Percentiles rank a stretch among this genome's conserved stretches.
phyloP scores from a whole-genome alignment of 2,797 vertebrate genomes.

The Helostoma temminkii region DNA sequence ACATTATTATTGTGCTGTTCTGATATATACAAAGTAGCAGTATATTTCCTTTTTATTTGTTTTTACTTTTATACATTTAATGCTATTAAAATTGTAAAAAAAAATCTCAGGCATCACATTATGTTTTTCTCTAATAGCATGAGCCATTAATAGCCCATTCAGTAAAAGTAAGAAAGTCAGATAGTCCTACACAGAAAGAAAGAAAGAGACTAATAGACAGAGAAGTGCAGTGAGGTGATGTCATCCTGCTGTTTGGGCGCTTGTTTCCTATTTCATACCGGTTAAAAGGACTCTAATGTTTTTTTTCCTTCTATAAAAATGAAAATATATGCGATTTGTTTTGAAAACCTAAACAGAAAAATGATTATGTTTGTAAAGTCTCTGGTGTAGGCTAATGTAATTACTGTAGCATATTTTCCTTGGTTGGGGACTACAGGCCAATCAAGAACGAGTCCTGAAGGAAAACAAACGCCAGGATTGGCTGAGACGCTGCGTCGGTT shows the following conservation, averaged over 20 bases:
- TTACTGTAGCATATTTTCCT: slow-evolving; percentile 68
- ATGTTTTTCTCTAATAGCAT: not conserved
- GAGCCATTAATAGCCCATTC: not conserved
- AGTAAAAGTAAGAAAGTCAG: not conserved
- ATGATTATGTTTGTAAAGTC: slow-evolving; percentile 30
- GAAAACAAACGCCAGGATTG: slow-evolving; percentile 89
- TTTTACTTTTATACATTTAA: not conserved
- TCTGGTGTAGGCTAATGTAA: slow-evolving; percentile 58
- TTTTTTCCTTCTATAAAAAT: not conserved
- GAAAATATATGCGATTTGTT: not conserved
- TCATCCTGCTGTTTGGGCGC: not conserved
- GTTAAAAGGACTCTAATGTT: not conserved
- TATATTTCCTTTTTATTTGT: not conserved
- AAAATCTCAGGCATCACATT: not conserved
- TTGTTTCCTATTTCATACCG: not conserved
- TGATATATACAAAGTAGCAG: not conserved
- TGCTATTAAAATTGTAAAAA: not conserved
- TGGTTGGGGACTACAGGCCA: slow-evolving; percentile 73
- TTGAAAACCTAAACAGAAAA: slow-evolving; percentile 21
- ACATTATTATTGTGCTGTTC: not conserved
- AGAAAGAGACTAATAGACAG: not conserved
- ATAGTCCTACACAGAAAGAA: not conserved
- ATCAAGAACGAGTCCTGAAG: slow-evolving; percentile 76
- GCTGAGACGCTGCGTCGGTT: slow-evolving; percentile 62
- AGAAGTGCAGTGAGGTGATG: not conserved